Conservation (phyloP, 2,888 invertebrate genomes). For the Agrochola litura region DNA sequence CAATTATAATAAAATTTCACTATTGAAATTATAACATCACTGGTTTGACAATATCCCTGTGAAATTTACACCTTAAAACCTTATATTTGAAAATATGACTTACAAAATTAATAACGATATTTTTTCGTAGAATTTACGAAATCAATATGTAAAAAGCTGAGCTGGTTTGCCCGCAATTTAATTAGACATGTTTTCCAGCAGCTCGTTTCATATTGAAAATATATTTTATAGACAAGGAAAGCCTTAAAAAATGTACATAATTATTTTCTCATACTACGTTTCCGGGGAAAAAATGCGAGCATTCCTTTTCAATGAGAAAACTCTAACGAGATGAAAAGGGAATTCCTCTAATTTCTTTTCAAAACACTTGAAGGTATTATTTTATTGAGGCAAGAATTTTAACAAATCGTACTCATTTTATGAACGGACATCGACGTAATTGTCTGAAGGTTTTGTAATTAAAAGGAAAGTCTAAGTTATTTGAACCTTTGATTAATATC, state of each 20-base stretch:
- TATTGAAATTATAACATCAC: no score
- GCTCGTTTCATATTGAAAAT: background rate
- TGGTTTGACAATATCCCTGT: no score
- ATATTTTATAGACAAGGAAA: constrained; percentile 6
- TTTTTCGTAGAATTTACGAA: background rate
- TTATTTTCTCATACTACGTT: constrained; percentile 28
- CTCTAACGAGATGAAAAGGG: constrained; percentile 41
- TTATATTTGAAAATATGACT: background rate
- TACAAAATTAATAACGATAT: background rate
- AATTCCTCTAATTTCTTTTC: constrained; percentile 48
- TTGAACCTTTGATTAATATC: constrained; percentile 10
- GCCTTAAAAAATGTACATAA: constrained; percentile 8
- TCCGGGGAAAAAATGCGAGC: constrained; percentile 22
- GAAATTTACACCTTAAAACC: background rate
- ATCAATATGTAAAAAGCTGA: background rate
- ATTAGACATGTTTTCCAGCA: background rate
- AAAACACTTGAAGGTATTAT: constrained; percentile 49
- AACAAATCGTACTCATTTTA: constrained; percentile 28
- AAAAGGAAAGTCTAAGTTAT: constrained; percentile 30
- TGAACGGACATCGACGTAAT: constrained; percentile 27
- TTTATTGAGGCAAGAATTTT: constrained; percentile 46
- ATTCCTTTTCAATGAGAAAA: constrained; percentile 33
- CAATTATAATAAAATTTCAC: no score
- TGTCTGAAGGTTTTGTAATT: constrained; percentile 44
- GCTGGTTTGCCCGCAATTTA: background rate